A percentile compares a stretch with the other conserved stretches of the same genome.
Evolutionary conservation across 2,113 vertebrate species (phyloP).

Genomic region (Drymodes brunneopygia): DNA sequence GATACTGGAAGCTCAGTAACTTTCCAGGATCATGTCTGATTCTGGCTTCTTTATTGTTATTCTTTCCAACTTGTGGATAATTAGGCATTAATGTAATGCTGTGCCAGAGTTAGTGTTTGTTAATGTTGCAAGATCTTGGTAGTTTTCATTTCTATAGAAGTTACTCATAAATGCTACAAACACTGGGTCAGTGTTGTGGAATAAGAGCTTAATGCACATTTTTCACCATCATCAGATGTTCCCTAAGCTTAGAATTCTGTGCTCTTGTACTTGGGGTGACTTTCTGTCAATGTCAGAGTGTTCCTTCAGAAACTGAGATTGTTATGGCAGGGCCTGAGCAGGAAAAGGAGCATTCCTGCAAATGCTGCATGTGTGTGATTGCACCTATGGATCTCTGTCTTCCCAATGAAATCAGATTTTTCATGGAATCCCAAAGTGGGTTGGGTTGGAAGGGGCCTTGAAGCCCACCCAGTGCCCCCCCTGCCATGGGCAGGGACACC

Average conservation of each 20-base stretch:
- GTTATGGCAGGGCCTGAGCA: background rate
- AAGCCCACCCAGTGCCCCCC: fast-evolving
- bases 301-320: background rate
- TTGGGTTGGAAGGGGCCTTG: background rate
- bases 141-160: background rate
- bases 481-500: background rate
- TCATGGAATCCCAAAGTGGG: background rate
- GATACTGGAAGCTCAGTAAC: background rate
- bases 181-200: background rate
- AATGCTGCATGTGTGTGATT: background rate
- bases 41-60: background rate
- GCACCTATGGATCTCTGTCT: background rate
- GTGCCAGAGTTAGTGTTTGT: background rate
- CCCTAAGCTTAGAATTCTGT: background rate
- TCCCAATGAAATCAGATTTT: background rate
- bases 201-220: background rate
- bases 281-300: background rate
- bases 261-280: background rate
- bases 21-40: background rate
- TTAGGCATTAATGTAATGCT: background rate
- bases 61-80: background rate
- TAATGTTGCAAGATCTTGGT: background rate
- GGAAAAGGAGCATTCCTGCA: background rate
- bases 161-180: background rate
- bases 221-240: background rate